phyloP scores from a whole-genome alignment of 1,140 invertebrate species.

The Proales similis region DNA sequence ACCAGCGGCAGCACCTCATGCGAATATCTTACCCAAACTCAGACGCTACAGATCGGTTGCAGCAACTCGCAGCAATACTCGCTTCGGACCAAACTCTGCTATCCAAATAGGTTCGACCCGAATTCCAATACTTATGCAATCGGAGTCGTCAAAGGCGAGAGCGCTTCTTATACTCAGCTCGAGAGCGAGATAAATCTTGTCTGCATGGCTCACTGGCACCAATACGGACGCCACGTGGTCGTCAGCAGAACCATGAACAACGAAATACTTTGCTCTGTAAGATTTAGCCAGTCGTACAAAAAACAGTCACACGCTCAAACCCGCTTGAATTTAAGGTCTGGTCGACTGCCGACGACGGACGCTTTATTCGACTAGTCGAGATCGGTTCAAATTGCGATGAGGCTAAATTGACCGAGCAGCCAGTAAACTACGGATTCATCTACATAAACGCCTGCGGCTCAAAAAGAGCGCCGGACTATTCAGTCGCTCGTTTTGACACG shows the following conservation, averaged over 20 bases:
- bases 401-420: background rate
- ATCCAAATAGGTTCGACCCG: conserved; percentile 9
- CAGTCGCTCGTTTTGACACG: too few species aligned
- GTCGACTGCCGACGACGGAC: conserved; percentile 4
- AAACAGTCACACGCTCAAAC: too few species aligned
- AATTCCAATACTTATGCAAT: background rate
- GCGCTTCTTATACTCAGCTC: conserved; percentile 23
- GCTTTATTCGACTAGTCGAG: conserved; percentile 5
- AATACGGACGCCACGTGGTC: conserved; percentile 16
- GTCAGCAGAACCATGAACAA: conserved; percentile 28
- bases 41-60: conserved; percentile 29
- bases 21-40: conserved; percentile 24
- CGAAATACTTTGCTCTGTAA: conserved; percentile 33
- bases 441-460: conserved; percentile 1
- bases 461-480: too few species aligned
- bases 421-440: conserved; percentile 18
- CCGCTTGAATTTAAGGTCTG: too few species aligned
- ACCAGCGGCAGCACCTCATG: background rate
- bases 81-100: conserved; percentile 21
- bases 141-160: background rate
- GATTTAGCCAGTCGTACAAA: too few species aligned
- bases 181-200: conserved; percentile 36
- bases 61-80: conserved; percentile 21
- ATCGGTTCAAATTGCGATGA: conserved; percentile 32
- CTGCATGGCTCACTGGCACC: conserved; percentile 13